These are phyloP conservation scores for Liopterus haemorrhoidalis DNA, from an alignment of 2,888 invertebrate species.

Conservation along the genomic window DNA sequence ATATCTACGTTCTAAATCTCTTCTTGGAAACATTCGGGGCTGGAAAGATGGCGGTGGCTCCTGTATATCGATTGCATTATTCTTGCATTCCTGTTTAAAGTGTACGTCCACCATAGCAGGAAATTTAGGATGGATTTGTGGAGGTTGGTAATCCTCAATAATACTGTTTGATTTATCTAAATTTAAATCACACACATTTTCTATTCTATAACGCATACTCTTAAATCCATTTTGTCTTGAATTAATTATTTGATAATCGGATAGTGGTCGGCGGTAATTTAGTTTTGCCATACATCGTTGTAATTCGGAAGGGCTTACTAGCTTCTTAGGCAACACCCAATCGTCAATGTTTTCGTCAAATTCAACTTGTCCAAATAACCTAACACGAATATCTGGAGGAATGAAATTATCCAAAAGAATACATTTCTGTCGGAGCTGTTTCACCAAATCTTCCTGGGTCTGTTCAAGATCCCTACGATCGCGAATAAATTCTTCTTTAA, in stretches of 20 bases:
- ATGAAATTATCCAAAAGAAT: conserved; percentile 87
- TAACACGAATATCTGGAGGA: conserved; percentile 72
- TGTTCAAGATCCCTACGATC: conserved; percentile 90
- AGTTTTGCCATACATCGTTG: conserved; percentile 42
- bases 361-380: conserved; percentile 64
- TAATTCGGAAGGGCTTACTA: conserved; percentile 37
- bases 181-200: conserved; percentile 69
- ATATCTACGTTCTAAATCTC: conserved; percentile 45
- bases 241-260: conserved; percentile 35
- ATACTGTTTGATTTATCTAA: conserved; percentile 72
- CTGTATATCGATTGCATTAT: conserved; percentile 41
- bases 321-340: conserved; percentile 51
- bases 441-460: conserved; percentile 83
- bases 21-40: conserved; percentile 39
- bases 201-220: conserved; percentile 40
- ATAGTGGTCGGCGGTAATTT: conserved; percentile 42
- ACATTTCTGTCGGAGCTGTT: conserved; percentile 82
- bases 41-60: conserved; percentile 41
- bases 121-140: conserved; percentile 64
- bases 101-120: conserved; percentile 61
- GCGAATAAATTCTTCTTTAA: conserved; percentile 80
- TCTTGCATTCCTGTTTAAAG: conserved; percentile 46
- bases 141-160: conserved; percentile 67
- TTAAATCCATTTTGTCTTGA: not conserved
- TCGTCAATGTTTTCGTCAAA: conserved; percentile 80